Percentiles rank a stretch among this genome's conserved stretches.
These are phyloP conservation scores for Phaethornis superciliosus DNA, from an alignment of 2,113 vertebrate genomes.

Conservation along the genomic window DNA sequence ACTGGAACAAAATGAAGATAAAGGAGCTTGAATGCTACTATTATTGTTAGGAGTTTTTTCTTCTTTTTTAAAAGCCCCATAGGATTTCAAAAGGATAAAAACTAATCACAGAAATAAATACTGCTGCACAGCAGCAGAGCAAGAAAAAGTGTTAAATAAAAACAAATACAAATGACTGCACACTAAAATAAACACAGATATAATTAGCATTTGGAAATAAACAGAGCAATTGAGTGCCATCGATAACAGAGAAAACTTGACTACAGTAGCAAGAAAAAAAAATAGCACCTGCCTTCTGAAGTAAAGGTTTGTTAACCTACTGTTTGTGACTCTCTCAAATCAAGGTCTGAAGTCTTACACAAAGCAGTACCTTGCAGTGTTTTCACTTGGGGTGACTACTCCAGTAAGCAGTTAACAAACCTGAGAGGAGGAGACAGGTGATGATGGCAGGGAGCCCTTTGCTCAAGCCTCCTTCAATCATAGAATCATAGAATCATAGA, in stretches of 20 bases:
- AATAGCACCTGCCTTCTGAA: not conserved
- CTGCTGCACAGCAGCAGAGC: not conserved
- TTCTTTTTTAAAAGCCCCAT: slow-evolving; percentile 5
- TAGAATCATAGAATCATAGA: too few species aligned
- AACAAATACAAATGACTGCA: not conserved
- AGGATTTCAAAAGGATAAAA: slow-evolving; percentile 48
- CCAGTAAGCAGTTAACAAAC: not conserved
- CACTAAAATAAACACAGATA: not conserved
- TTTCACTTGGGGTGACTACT: rapidly evolving
- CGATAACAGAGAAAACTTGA: not conserved
- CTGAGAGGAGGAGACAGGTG: not conserved
- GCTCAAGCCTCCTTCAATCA: not conserved
- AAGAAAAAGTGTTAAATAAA: slow-evolving; percentile 2
- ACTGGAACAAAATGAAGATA: slow-evolving; percentile 69
- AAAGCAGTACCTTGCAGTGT: not conserved
- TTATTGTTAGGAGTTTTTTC: slow-evolving; percentile 58
- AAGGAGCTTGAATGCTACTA: slow-evolving; percentile 59
- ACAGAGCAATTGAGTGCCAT: not conserved
- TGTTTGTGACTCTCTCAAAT: not conserved
- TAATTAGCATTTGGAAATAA: not conserved
- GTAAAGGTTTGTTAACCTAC: not conserved
- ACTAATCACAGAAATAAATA: slow-evolving; percentile 54
- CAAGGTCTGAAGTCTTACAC: not conserved
- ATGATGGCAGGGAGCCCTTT: not conserved
- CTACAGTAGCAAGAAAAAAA: not conserved